Evolutionary conservation across 2,113 vertebrate species (phyloP), one percentile per base, ranked within the genome.

Genomic region (Engraulis encrasicolus): DNA sequence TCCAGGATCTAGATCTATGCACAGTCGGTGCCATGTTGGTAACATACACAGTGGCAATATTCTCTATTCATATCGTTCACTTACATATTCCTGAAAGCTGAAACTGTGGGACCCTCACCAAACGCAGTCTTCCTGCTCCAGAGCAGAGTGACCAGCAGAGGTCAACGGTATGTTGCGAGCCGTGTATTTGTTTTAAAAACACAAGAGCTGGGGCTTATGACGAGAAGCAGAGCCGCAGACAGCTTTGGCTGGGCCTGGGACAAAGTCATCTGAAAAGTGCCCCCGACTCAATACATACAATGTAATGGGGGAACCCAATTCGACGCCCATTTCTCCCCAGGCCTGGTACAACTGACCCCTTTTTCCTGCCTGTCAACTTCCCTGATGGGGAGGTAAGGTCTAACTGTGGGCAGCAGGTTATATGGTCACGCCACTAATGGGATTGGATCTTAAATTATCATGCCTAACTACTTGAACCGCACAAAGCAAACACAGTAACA

Each of bases 401-500:
- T 31, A 52, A 19, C 61, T 38, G 14, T 66, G 58, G 27, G 66
- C 82, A 80, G 38, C 27, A 37, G 45, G 50, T 84, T 45, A 86
- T 58, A 66, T 80, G 80, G 61, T 48, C 19, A 78, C 27, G 79
- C 50, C 61, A 54, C 80, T 71, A 80, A 54, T 81, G 38, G 74
- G 80, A 84, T 85, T 34, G 17, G 81, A 50, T 78, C 61, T 34
- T 34, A 2, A 77, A 71, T 31, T 80, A 85, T 81, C 78, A 80
- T 82, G 49, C 38, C 34, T 66, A 52, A 50, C 11, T 12, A 78
- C 48, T 54, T 79, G 78, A 80, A 78, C 81, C 81, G 79, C 50
- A 82, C 71, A 83, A 85, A 89, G 86, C 85, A 83, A 86, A 89
- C 50, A 78, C 40, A 23, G 14, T 23, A 81, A 82, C 61, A 78